phyloP scores from a whole-genome alignment of 2,797 vertebrate genomes.

The Hipposideros larvatus region DNA sequence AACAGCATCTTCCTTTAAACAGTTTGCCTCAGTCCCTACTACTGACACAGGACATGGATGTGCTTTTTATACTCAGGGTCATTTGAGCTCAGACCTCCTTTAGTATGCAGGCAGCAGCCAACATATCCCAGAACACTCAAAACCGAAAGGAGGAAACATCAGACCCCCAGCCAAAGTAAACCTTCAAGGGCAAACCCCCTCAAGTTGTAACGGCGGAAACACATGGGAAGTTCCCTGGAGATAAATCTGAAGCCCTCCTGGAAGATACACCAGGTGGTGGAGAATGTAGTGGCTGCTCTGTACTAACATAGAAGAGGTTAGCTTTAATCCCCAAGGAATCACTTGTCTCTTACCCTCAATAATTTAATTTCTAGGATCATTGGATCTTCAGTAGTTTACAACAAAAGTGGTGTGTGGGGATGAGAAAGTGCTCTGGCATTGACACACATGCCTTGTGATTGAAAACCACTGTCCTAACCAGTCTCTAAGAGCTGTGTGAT shows the following conservation, averaged over 20 bases:
- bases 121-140: neutral
- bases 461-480: constrained; percentile 34
- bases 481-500: constrained; percentile 4
- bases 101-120: neutral
- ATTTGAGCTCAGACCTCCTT: neutral
- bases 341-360: neutral
- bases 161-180: neutral
- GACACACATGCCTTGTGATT: neutral
- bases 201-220: neutral
- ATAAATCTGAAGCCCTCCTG: constrained; percentile 30
- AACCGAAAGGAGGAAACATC: neutral
- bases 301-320: neutral
- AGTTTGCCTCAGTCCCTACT: neutral
- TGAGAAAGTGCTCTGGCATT: constrained; percentile 8
- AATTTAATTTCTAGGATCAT: constrained; percentile 27
- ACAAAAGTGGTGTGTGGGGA: neutral
- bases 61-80: neutral
- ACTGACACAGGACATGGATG: neutral
- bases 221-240: neutral
- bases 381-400: neutral
- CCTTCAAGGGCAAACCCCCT: neutral
- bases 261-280: neutral
- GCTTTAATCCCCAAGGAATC: neutral
- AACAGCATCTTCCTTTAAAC: neutral
- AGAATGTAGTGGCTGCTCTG: neutral